Evolutionary conservation across 2,888 invertebrate species (phyloP), one percentile per base, ranked within the genome.

Genomic region (Didymodactylos carnosus): DNA sequence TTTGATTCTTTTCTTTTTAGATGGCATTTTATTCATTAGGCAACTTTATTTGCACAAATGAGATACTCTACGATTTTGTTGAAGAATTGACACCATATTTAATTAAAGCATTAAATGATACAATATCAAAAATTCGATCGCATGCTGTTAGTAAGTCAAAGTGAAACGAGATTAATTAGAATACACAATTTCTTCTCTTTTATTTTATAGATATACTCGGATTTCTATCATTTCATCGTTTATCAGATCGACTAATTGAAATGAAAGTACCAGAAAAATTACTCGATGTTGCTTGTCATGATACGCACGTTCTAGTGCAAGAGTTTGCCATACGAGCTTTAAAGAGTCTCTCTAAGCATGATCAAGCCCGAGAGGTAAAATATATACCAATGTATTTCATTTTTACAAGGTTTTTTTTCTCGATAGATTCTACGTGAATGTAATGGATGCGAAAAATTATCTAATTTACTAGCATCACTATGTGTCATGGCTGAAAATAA

Each of bases 251-350:
- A 49, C 49, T 73, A 49, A 46, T 73, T 35, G 14, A 46, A 51
- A 40, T 73, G 13, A 73, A 73, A 73, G 62, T 73, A 39, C 70
- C 73, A 10, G 69, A 73, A 23, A 74, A 74, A 62, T n/a, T 74
- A 39, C 41, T 74, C 14, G 74, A 74, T 40, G 43, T 74, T n/a
- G 53, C 74, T 39, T 74, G 74, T n/a, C 71, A 71, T 43, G 74
- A 74, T 29, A 74, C 71, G 7, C 74, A 74, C 39, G 51, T 74
- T 11, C 43, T 13, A 14, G 74, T 74, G 14, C 74, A 74, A 72
- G 71, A 74, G 46, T 46, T 53, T 43, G 74, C 74, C 19, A 13
- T 74, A 16, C 71, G 69, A 39, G 74, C 53, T 3, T 25, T 74
- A 13, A 40, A 39, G 27, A 16, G 39, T 19, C 41, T 74, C 39